Evolutionary conservation across 2,888 invertebrate species (phyloP).

Genomic region (Yponomeuta sedellus): DNA sequence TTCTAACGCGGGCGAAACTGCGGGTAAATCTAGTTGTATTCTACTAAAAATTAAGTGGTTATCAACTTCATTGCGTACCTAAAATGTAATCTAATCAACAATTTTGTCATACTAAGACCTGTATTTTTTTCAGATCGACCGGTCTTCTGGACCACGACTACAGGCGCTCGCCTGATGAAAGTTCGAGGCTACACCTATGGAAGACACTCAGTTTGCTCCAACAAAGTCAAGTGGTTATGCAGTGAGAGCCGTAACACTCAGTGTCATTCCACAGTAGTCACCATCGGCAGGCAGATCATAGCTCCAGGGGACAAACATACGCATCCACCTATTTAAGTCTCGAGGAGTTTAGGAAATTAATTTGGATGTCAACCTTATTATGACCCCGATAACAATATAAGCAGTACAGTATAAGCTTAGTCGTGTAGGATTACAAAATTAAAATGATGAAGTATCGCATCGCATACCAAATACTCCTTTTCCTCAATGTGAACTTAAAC

Average conservation of each 20-base stretch:
- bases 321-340: conserved; percentile 44
- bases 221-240: conserved; percentile 62
- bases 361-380: not conserved
- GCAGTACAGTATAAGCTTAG: too few relatives aligned
- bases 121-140: conserved; percentile 44
- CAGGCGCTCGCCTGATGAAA: conserved; percentile 60
- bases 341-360: not conserved
- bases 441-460: too few relatives aligned
- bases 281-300: conserved; percentile 58
- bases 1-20: too few relatives aligned
- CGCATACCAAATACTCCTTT: too few relatives aligned
- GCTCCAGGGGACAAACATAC: conserved; percentile 58
- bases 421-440: too few relatives aligned
- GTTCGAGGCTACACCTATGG: conserved; percentile 61
- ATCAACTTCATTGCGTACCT: too few relatives aligned
- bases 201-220: conserved; percentile 63
- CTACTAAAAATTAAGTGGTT: too few relatives aligned
- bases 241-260: conserved; percentile 51
- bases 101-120: not conserved
- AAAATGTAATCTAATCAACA: too few relatives aligned
- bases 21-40: too few relatives aligned
- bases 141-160: conserved; percentile 55
- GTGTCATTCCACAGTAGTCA: conserved; percentile 61
- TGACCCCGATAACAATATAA: too few relatives aligned
- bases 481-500: too few relatives aligned